phyloP scores from a whole-genome alignment of 2,888 invertebrate species.

The Tanypteryx hageni region DNA sequence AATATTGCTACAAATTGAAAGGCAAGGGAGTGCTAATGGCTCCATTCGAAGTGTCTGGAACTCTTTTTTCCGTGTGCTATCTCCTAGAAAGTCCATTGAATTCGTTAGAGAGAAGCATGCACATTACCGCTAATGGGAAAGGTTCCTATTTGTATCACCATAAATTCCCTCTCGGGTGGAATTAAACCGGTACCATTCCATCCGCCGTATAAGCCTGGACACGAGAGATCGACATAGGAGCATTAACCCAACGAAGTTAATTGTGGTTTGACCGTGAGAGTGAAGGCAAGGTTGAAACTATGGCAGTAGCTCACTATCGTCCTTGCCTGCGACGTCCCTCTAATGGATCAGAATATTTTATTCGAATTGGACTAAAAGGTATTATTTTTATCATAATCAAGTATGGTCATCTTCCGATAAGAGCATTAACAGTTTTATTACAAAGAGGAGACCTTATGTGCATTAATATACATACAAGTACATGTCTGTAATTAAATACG shows the following conservation, averaged over 20 bases:
- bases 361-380: neutral
- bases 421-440: too few species aligned
- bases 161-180: neutral
- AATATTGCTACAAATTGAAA: slow-evolving; percentile 41
- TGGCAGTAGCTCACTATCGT: neutral
- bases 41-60: slow-evolving; percentile 9
- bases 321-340: slow-evolving; percentile 27
- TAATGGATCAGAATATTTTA: slow-evolving; percentile 15
- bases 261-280: slow-evolving; percentile 50
- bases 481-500: too few species aligned
- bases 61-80: neutral
- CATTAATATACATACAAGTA: too few species aligned
- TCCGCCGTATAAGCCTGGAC: neutral
- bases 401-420: too few species aligned
- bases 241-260: slow-evolving; percentile 53
- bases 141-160: slow-evolving; percentile 6
- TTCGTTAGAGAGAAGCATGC: slow-evolving; percentile 23
- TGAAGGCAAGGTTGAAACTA: slow-evolving; percentile 35
- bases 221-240: neutral
- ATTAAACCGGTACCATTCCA: slow-evolving; percentile 37
- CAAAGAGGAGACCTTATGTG: too few species aligned
- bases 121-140: neutral
- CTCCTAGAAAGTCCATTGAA: slow-evolving; percentile 33
- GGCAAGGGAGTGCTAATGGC: slow-evolving; percentile 37
- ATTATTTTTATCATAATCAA: too few species aligned